phyloP scores from a whole-genome alignment of 2,797 vertebrate species.

The Mallotus villosus region DNA sequence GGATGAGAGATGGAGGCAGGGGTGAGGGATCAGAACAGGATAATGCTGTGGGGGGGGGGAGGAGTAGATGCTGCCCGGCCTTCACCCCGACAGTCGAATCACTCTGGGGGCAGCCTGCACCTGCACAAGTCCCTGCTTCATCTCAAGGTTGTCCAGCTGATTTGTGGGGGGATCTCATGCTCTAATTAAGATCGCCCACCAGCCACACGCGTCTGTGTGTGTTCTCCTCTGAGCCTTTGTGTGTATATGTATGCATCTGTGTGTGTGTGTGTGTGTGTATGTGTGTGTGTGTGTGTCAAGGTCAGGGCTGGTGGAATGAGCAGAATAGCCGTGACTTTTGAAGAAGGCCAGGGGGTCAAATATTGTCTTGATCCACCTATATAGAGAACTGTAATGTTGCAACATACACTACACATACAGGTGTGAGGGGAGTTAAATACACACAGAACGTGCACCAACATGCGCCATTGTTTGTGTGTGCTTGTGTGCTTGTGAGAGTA shows the following conservation, averaged over 20 bases:
- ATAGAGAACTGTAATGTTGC: background rate
- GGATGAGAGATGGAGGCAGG: conserved; percentile 37
- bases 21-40: conserved; percentile 29
- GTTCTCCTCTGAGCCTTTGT: background rate
- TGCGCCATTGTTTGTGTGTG: no score
- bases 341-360: background rate
- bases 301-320: conserved; percentile 16
- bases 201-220: conserved; percentile 1
- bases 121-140: conserved; percentile 37
- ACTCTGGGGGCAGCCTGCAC: conserved; percentile 30
- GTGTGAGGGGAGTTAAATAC: no score
- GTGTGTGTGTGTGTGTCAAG: conserved; percentile 4
- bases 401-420: no score
- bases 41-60: conserved; percentile 13
- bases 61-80: conserved; percentile 34
- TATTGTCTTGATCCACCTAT: background rate
- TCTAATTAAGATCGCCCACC: conserved; percentile 38
- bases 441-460: no score
- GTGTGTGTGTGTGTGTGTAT: background rate
- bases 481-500: no score
- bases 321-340: background rate
- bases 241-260: background rate
- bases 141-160: conserved; percentile 37
- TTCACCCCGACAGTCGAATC: conserved; percentile 40
- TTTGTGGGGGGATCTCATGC: conserved; percentile 17